Evolutionary conservation across 2,888 invertebrate genomes (phyloP).

Genomic region (Daptonema setosum): DNA sequence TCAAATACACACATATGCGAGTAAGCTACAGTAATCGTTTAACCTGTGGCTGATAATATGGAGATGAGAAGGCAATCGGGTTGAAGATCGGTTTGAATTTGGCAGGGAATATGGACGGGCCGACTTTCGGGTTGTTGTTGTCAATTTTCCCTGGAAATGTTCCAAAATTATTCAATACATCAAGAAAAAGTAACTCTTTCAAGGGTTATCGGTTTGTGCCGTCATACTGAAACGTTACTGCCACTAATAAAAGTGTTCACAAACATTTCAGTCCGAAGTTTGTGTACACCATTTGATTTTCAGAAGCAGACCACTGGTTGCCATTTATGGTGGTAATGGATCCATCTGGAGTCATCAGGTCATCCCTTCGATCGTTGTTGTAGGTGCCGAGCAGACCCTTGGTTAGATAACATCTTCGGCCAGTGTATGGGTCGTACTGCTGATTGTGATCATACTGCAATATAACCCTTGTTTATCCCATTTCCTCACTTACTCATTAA

Average conservation of each 20-base stretch:
- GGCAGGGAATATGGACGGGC: slow-evolving; percentile 17
- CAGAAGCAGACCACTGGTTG: slow-evolving; percentile 13
- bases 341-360: background rate
- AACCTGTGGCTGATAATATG: slow-evolving; percentile 12
- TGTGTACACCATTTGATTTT: slow-evolving; percentile 16
- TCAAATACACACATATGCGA: too few relatives aligned
- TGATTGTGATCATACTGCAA: too few relatives aligned
- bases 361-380: background rate
- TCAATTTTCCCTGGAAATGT: slow-evolving; percentile 14
- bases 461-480: too few relatives aligned
- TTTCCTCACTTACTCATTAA: too few relatives aligned
- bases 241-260: too few relatives aligned
- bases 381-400: slow-evolving; percentile 1
- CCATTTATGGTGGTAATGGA: slow-evolving; percentile 5
- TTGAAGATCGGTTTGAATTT: slow-evolving; percentile 20
- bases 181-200: too few relatives aligned
- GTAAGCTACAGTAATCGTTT: background rate
- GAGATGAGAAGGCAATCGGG: slow-evolving; percentile 16
- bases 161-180: too few relatives aligned
- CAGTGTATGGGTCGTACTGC: background rate
- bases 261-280: slow-evolving; percentile 16
- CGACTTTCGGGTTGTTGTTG: slow-evolving; percentile 14
- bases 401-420: background rate
- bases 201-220: too few relatives aligned
- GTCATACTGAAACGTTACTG: too few relatives aligned